These are phyloP conservation scores for Lutra lutra DNA, from an alignment of 2,797 vertebrate genomes.

Conservation along the genomic window DNA sequence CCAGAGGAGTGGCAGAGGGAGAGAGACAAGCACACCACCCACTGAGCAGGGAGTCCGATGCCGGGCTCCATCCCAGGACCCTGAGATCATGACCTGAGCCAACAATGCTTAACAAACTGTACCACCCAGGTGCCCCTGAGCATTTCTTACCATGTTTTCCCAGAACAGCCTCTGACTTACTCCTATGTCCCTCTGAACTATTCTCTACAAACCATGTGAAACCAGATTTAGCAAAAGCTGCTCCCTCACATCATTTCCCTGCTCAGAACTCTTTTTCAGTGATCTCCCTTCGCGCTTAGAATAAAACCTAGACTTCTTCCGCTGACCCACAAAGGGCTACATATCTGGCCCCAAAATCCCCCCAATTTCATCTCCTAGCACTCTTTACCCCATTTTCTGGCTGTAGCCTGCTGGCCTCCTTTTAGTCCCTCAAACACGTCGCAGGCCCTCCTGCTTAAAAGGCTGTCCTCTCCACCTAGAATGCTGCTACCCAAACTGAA, in stretches of 20 bases:
- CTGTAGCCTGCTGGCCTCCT: neutral
- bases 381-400: neutral
- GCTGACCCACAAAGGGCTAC: neutral
- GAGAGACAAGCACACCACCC: neutral
- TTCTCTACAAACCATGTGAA: neutral
- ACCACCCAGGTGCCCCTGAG: neutral
- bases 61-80: neutral
- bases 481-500: neutral
- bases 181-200: neutral
- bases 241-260: neutral
- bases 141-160: neutral
- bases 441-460: neutral
- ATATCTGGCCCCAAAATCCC: neutral
- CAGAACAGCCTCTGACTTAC: neutral
- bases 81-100: neutral
- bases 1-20: neutral
- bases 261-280: neutral
- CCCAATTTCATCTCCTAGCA: neutral
- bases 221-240: neutral
- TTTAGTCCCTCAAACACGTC: neutral
- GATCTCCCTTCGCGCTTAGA: neutral
- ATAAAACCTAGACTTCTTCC: neutral
- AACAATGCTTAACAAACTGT: neutral
- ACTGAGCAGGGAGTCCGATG: neutral
- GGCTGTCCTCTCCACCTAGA: neutral